phyloP scores from a whole-genome alignment of 1,140 invertebrate genomes.

The Cotesia typhae region DNA sequence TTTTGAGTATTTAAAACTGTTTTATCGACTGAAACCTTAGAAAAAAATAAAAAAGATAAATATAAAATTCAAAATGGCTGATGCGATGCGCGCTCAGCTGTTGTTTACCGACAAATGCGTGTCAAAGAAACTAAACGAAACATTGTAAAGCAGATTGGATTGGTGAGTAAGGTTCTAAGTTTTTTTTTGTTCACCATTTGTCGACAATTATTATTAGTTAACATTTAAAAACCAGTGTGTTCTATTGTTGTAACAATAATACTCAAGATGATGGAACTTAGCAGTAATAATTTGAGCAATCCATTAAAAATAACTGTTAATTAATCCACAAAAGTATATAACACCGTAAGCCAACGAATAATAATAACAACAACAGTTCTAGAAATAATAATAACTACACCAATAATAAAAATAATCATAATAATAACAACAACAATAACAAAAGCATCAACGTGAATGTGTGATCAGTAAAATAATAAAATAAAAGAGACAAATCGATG shows the following conservation, averaged over 20 bases:
- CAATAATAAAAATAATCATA: conserved; percentile 2
- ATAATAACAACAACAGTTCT: too few relatives aligned
- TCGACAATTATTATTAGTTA: background rate
- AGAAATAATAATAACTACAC: too few relatives aligned
- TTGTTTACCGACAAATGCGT: conserved; percentile 60
- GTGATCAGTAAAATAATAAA: conserved; percentile 5
- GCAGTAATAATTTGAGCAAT: too few relatives aligned
- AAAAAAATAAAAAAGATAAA: background rate
- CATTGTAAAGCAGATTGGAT: conserved; percentile 19
- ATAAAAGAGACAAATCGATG: conserved; percentile 31
- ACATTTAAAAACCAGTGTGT: too few relatives aligned
- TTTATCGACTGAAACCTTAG: background rate
- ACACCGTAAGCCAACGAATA: too few relatives aligned
- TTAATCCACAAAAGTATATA: background rate
- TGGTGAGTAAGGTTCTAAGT: conserved; percentile 4
- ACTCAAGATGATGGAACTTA: background rate
- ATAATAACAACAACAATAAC: background rate
- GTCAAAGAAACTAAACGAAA: conserved; percentile 40
- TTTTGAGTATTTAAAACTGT: background rate
- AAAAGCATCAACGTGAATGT: background rate
- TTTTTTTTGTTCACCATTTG: background rate
- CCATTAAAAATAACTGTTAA: too few relatives aligned
- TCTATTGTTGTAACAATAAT: background rate
- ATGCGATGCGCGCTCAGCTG: conserved; percentile 53
- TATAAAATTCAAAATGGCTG: conserved; percentile 52